A percentile compares a stretch with the other conserved stretches of the same genome.
Evolutionary conservation across 2,113 vertebrate genomes (phyloP).

Genomic region (Clupea harengus): DNA sequence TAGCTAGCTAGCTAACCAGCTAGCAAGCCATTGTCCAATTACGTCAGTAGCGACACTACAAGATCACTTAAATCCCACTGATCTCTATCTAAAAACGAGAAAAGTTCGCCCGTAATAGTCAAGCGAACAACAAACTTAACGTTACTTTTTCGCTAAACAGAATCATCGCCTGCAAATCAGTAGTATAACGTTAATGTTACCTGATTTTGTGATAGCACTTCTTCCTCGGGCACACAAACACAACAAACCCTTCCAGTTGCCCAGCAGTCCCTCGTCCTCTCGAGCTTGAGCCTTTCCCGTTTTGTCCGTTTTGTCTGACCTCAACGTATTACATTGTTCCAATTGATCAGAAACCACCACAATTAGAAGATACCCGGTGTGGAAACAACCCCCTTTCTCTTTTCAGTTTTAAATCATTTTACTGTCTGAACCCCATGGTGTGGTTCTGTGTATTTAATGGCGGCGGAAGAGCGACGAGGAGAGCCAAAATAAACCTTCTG

Average conservation of each 20-base stretch:
- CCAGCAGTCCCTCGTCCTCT: conserved; percentile 48
- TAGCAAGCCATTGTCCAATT: conserved; percentile 18
- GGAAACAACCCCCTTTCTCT: background rate
- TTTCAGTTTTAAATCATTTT: conserved; percentile 44
- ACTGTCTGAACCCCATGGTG: conserved; percentile 43
- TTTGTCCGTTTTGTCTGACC: conserved; percentile 1
- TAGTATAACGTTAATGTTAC: background rate
- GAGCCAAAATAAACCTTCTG: conserved; percentile 69
- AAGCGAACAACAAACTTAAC: background rate
- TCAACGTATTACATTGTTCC: conserved; percentile 11
- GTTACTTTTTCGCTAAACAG: conserved; percentile 19
- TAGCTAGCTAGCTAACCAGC: background rate
- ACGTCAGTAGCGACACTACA: conserved; percentile 18
- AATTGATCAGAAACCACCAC: background rate
- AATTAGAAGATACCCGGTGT: background rate
- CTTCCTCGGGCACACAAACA: conserved; percentile 28
- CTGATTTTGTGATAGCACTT: conserved; percentile 7
- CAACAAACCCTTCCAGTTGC: conserved; percentile 34
- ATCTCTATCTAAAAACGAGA: background rate
- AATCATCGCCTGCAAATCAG: background rate
- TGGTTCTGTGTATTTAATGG: conserved; percentile 68
- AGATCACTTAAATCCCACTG: conserved; percentile 13
- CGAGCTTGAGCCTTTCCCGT: conserved; percentile 5
- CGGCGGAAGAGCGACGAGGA: conserved; percentile 63
- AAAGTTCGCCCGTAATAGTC: background rate